phyloP scores from a whole-genome alignment of 2,113 vertebrate genomes.

The Amphilophus citrinellus region DNA sequence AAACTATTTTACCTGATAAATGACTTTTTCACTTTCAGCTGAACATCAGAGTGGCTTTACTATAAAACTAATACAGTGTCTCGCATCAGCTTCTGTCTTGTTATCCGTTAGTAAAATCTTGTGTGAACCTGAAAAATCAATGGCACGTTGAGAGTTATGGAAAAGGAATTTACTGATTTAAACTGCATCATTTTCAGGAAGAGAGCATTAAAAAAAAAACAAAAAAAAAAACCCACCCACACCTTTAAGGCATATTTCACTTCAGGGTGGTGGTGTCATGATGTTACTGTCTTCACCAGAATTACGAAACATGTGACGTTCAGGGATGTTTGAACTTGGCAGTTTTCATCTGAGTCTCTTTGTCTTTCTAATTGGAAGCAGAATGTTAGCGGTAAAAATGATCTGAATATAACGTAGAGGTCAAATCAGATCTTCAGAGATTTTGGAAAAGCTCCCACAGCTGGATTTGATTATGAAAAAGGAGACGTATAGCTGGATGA shows the following conservation, averaged over 20 bases:
- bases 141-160: not conserved
- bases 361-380: slow-evolving; percentile 37
- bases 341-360: not conserved
- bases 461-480: not conserved
- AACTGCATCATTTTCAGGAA: slow-evolving; percentile 8
- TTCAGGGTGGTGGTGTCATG: not conserved
- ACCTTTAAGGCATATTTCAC: not conserved
- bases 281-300: not conserved
- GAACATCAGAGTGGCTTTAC: not conserved
- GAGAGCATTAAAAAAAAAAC: too few species aligned
- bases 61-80: not conserved
- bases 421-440: not conserved
- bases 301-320: not conserved
- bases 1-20: not conserved
- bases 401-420: not conserved
- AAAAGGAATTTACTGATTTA: not conserved
- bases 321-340: not conserved
- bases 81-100: not conserved
- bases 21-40: slow-evolving; percentile 21
- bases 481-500: not conserved
- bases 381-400: not conserved
- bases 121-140: not conserved
- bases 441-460: not conserved
- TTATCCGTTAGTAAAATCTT: not conserved
- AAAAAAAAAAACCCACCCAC: not conserved